These are phyloP conservation scores for Yponomeuta sedellus DNA, from an alignment of 2,888 invertebrate genomes.

Conservation along the genomic window DNA sequence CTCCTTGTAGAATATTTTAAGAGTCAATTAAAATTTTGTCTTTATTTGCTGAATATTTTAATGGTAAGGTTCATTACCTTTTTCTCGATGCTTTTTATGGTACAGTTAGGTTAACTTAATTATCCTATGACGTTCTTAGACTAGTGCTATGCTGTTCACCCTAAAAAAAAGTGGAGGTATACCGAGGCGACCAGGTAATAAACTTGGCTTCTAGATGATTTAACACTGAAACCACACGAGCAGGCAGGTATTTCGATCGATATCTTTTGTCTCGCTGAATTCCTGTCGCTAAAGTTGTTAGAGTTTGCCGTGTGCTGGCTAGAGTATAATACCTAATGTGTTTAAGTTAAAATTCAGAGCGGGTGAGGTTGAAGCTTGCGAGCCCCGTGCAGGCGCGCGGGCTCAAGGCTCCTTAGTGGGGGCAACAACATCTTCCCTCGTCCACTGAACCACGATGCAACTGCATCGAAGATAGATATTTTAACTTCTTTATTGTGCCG, in stretches of 20 bases:
- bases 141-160: no score
- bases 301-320: not conserved
- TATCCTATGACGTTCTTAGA: no score
- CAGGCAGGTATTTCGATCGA: not conserved
- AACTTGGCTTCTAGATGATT: not conserved
- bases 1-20: not conserved
- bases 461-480: constrained; percentile 15
- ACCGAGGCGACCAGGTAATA: not conserved
- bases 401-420: constrained; percentile 47
- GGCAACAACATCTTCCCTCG: constrained; percentile 60
- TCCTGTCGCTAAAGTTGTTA: not conserved
- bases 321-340: not conserved
- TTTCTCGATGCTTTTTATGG: not conserved
- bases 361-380: not conserved
- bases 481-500: constrained; percentile 15
- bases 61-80: not conserved
- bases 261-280: constrained; percentile 1
- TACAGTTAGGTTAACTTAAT: not conserved
- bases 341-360: constrained; percentile 3
- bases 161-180: not conserved
- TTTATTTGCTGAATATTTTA: not conserved
- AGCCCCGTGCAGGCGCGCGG: constrained; percentile 32
- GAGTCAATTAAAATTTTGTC: not conserved
- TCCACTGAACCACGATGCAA: constrained; percentile 50
- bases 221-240: not conserved